Conservation (phyloP, 2,797 vertebrate genomes). For the Cephalopachus bancanus region DNA sequence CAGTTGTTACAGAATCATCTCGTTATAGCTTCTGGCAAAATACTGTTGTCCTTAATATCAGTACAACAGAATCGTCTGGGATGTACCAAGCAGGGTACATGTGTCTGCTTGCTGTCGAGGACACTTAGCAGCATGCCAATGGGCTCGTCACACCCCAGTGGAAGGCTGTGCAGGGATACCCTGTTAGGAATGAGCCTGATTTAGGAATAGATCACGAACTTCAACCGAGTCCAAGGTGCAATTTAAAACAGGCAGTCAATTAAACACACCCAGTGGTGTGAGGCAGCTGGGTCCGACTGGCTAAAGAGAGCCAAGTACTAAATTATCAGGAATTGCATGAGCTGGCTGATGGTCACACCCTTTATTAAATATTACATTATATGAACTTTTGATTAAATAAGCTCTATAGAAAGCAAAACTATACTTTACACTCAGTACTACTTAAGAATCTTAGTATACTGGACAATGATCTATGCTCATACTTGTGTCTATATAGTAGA, state of each 20-base stretch:
- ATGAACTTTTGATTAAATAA: neutral
- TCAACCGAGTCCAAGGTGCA: neutral
- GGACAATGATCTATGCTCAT: neutral
- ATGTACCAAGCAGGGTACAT: conserved; percentile 59
- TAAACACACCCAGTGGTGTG: neutral
- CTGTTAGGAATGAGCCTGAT: conserved; percentile 72
- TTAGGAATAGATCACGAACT: conserved; percentile 70
- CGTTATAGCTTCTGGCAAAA: conserved; percentile 83
- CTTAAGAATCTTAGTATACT: neutral
- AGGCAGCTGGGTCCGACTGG: rapidly evolving
- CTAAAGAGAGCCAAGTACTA: neutral
- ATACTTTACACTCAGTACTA: neutral
- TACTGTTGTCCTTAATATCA: conserved; percentile 73
- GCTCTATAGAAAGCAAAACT: neutral
- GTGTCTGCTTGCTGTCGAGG: conserved; percentile 80
- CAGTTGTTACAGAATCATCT: conserved; percentile 77
- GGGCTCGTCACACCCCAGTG: conserved; percentile 37
- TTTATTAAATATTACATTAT: neutral
- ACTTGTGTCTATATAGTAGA: neutral
- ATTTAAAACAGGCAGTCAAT: neutral
- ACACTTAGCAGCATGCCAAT: conserved; percentile 67
- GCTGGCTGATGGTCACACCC: neutral
- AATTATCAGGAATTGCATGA: neutral
- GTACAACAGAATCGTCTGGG: conserved; percentile 59
- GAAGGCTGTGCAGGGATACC: conserved; percentile 68